Evolutionary conservation across 2,797 vertebrate genomes (phyloP), one percentile per base, ranked within the genome.

Genomic region (Danio kyathit): DNA sequence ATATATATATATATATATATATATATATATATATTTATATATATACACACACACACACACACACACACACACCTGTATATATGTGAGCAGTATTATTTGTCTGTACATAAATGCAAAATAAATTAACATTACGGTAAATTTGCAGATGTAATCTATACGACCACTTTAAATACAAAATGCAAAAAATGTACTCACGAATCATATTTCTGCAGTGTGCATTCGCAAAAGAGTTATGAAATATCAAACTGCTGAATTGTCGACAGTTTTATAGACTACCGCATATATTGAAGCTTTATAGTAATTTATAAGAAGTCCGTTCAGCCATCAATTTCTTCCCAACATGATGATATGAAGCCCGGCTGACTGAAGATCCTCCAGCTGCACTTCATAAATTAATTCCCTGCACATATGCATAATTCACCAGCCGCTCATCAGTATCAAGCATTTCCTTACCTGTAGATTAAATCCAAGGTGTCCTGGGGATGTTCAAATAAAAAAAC

Each of bases 401-500:
- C 51, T 67, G 19, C 16, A 5, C 44, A 40, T 49, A 48, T 67
- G 11, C 41, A 71, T 61, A 43, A 71, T 71, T 71, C 46, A 61
- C 5, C 0, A 71, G 56, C 16, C n/a, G 6, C 14, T 59, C 17
- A 51, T 64, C 46, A 17, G 29, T 76, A 63, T 75, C 48, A 46
- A 12, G 52, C 46, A 11, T 61, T 43, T 70, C 40, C 57, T 63
- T 71, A 79, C 76, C 76, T 63, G 66, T 71, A 54, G 11, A 71
- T 52, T 52, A 44, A 52, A 71, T 61, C 66, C 76, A 71, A 71
- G 46, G 29, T 71, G 48, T 12, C 71, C 13, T 40, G 7, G 2
- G 29, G 76, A 61, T 41, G 46, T 51, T 67, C 14, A 7, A 6
- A 17, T 56, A 67, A 21, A 77, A 21, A 67, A 59, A 48, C 19